A percentile compares a stretch with the other conserved stretches of the same genome.
phyloP scores from a whole-genome alignment of 1,140 invertebrate species.

The Hyphantria cunea region DNA sequence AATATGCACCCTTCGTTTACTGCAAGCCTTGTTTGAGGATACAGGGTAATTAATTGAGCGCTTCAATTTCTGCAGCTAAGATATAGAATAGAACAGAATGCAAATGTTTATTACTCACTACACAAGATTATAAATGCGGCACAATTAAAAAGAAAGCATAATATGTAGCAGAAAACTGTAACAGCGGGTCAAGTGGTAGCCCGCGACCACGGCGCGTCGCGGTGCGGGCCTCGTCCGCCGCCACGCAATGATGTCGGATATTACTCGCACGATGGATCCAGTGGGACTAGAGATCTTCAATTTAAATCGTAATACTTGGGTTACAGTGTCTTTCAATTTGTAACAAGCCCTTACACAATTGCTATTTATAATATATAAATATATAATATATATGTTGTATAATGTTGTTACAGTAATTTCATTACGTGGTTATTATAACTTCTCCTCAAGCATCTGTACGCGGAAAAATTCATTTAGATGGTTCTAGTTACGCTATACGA shows the following conservation, averaged over 20 bases:
- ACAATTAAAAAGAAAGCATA: slow-evolving; percentile 72
- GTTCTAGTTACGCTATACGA: slow-evolving; percentile 15
- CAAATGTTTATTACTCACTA: slow-evolving; percentile 78
- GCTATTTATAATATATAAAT: slow-evolving; percentile 74
- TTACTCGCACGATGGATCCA: slow-evolving; percentile 78
- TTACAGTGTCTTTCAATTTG: slow-evolving; percentile 78
- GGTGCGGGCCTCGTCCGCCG: slow-evolving; percentile 19
- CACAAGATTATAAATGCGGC: slow-evolving; percentile 74
- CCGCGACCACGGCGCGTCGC: slow-evolving; percentile 32
- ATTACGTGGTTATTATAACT: slow-evolving; percentile 79
- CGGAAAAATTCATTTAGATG: slow-evolving; percentile 24
- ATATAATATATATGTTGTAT: slow-evolving; percentile 71
- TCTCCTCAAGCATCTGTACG: slow-evolving; percentile 71
- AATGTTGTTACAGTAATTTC: slow-evolving; percentile 80
- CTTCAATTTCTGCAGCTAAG: slow-evolving; percentile 79
- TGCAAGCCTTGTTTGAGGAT: slow-evolving; percentile 81
- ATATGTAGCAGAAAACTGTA: slow-evolving; percentile 56
- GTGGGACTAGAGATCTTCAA: slow-evolving; percentile 81
- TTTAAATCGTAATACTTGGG: slow-evolving; percentile 76
- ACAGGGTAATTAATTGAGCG: slow-evolving; percentile 80
- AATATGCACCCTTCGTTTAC: slow-evolving; percentile 82
- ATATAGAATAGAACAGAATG: slow-evolving; percentile 76
- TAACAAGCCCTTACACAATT: slow-evolving; percentile 81
- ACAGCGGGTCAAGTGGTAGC: slow-evolving; percentile 33
- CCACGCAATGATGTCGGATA: slow-evolving; percentile 42